Evolutionary conservation across 2,797 vertebrate species (phyloP).

Genomic region (Dendrocincla tyrannina): DNA sequence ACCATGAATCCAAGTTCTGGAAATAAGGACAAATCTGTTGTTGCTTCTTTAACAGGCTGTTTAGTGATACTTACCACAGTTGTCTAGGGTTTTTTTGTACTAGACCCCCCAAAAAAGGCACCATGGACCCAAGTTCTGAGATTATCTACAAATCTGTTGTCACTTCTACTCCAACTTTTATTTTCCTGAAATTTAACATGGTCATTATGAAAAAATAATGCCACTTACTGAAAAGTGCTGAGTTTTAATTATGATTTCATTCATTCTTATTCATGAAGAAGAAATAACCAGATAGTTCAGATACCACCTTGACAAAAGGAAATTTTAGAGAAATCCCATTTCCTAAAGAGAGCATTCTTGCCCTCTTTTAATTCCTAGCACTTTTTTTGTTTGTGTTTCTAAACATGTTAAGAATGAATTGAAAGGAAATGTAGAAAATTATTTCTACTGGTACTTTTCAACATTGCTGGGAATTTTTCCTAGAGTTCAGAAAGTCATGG

Average conservation of each 20-base stretch:
- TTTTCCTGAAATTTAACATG: neutral
- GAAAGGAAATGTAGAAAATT: neutral
- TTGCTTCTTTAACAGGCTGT: neutral
- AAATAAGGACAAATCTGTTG: neutral
- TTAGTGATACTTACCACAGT: neutral
- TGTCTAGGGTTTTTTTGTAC: neutral
- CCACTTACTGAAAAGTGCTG: neutral
- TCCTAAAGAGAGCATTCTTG: neutral
- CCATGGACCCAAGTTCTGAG: neutral
- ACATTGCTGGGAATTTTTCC: neutral
- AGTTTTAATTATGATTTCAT: neutral
- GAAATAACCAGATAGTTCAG: neutral
- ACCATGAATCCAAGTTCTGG: neutral
- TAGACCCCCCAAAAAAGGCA: neutral
- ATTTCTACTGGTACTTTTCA: neutral
- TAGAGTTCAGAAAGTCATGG: neutral
- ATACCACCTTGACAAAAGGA: neutral
- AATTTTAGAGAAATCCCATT: neutral
- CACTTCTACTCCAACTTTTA: neutral
- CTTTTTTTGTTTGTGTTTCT: neutral
- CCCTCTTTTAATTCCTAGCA: neutral
- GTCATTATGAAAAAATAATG: neutral
- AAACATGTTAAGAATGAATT: neutral
- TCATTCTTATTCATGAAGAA: neutral
- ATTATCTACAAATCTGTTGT: neutral